Evolutionary conservation across 2,797 vertebrate species (phyloP).

Genomic region (Sebastes jordani): DNA sequence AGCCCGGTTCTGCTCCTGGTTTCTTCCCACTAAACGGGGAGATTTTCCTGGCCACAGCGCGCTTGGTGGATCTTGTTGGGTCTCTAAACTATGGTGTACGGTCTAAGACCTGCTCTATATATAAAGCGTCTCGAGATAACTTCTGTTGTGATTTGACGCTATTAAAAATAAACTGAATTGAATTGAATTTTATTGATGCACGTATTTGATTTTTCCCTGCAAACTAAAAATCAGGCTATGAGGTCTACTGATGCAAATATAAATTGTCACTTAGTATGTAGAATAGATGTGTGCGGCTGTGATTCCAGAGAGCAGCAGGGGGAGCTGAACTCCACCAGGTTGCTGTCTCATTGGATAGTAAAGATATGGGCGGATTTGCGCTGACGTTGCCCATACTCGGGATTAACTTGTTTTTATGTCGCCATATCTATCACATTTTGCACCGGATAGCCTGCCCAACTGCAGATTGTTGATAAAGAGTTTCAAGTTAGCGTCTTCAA

Average conservation of each 20-base stretch:
- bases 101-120: no score
- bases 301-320: constrained; percentile 37
- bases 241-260: background rate
- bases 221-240: background rate
- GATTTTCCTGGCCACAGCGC: no score
- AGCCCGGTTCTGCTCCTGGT: no score
- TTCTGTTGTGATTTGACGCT: no score
- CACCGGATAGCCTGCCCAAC: background rate
- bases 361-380: constrained; percentile 65
- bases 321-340: constrained; percentile 33
- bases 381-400: constrained; percentile 59
- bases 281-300: background rate
- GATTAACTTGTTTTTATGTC: constrained; percentile 84
- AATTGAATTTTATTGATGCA: background rate
- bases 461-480: background rate
- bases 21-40: no score
- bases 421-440: constrained; percentile 57
- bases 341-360: constrained; percentile 45
- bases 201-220: background rate
- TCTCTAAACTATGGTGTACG: no score
- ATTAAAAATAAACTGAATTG: no score
- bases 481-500: fast-evolving
- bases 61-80: no score
- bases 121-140: no score
- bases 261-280: background rate